A percentile compares a stretch with the other conserved stretches of the same genome.
phyloP scores from a whole-genome alignment of 2,888 invertebrate species.

The Tenthredo scrophulariae region DNA sequence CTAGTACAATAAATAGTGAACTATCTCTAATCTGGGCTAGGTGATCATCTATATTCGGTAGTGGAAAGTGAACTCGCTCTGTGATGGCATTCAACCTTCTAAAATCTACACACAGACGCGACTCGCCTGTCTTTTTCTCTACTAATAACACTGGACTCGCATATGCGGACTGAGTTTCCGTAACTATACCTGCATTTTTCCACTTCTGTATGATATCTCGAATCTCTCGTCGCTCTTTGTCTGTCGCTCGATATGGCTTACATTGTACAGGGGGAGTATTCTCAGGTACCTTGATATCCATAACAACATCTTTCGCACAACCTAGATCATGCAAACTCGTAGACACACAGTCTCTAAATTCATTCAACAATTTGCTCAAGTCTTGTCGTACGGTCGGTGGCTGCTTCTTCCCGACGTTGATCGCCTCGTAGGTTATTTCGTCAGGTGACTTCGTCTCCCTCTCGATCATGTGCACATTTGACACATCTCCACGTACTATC shows the following conservation, averaged over 20 bases:
- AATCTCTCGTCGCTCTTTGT: constrained; percentile 47
- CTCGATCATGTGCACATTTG: not conserved
- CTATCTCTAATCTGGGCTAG: constrained; percentile 52
- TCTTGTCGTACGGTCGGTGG: not conserved
- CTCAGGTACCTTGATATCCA: constrained; percentile 32
- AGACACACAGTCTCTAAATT: constrained; percentile 45
- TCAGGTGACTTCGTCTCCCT: not conserved
- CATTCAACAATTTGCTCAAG: not conserved
- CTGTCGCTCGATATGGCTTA: constrained; percentile 54
- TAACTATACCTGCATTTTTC: constrained; percentile 50
- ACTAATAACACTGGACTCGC: constrained; percentile 19
- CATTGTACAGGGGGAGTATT: not conserved
- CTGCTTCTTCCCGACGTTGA: constrained; percentile 30
- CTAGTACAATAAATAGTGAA: constrained; percentile 22
- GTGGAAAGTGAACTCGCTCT: constrained; percentile 53
- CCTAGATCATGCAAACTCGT: constrained; percentile 39
- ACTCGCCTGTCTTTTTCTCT: constrained; percentile 18
- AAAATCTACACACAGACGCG: not conserved
- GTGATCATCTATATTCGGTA: constrained; percentile 58
- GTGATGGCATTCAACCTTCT: constrained; percentile 57
- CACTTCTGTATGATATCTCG: constrained; percentile 22
- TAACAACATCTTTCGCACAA: constrained; percentile 31
- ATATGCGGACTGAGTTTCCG: constrained; percentile 41
- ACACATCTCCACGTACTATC: constrained; percentile 8
- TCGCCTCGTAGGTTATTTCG: not conserved